These are phyloP conservation scores for Sorex maritimensis DNA, from an alignment of 2,797 vertebrate genomes.

Conservation along the genomic window DNA sequence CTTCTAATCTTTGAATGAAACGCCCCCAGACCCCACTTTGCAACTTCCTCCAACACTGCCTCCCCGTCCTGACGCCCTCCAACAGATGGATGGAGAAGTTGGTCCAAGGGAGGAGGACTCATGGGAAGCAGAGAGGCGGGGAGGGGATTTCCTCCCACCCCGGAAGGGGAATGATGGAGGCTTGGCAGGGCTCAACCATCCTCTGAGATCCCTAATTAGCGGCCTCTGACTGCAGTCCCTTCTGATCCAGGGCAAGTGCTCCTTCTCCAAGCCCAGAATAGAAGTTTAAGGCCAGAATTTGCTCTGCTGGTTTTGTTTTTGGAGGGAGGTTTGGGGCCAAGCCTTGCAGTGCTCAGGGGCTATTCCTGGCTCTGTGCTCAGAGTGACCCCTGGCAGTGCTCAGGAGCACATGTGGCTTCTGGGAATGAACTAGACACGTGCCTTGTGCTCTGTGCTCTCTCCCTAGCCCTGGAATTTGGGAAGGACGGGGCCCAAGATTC, in stretches of 20 bases:
- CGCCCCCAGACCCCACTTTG: too few species aligned
- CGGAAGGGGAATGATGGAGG: background rate
- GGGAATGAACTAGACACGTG: too few species aligned
- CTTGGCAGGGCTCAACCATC: background rate
- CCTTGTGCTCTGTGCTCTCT: too few species aligned
- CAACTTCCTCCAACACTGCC: background rate
- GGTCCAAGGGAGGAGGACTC: background rate
- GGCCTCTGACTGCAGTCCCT: background rate
- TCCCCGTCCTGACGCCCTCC: background rate
- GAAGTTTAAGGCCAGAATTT: background rate
- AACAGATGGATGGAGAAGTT: background rate
- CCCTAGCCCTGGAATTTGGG: too few species aligned
- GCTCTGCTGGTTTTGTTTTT: background rate
- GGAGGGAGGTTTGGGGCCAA: too few species aligned
- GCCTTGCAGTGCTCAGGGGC: too few species aligned
- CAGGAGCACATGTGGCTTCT: too few species aligned
- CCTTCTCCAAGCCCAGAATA: background rate
- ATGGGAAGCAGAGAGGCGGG: background rate
- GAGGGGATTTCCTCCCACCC: background rate
- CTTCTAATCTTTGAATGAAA: background rate
- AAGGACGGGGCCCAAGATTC: background rate
- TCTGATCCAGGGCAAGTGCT: background rate
- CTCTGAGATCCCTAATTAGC: rapidly evolving
- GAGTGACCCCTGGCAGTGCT: too few species aligned
- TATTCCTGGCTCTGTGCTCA: too few species aligned